Percentiles rank a stretch among this genome's conserved stretches.
These are phyloP conservation scores for Ecliptopera silaceata DNA, from an alignment of 2,888 invertebrate genomes.

Conservation along the genomic window DNA sequence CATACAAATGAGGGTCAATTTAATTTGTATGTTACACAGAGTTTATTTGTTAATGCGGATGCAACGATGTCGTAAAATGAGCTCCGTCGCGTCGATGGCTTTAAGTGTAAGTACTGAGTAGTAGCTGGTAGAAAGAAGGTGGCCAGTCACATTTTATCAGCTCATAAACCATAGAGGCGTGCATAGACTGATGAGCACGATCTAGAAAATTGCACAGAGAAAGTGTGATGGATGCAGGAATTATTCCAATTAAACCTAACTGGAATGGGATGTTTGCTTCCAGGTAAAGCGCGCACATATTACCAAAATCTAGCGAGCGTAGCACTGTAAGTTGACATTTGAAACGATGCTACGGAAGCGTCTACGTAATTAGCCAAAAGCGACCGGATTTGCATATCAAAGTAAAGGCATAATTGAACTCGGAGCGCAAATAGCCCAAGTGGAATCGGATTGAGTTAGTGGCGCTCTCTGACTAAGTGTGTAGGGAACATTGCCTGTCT, in stretches of 20 bases:
- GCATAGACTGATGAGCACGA: not conserved
- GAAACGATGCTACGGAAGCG: slow-evolving; percentile 68
- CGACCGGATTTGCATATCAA: slow-evolving; percentile 80
- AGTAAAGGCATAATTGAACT: slow-evolving; percentile 78
- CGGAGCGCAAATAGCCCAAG: slow-evolving; percentile 78
- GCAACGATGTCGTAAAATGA: slow-evolving; percentile 6
- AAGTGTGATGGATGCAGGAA: slow-evolving; percentile 14
- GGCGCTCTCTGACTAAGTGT: slow-evolving; percentile 65
- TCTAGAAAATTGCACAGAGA: not conserved
- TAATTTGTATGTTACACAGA: slow-evolving; percentile 28
- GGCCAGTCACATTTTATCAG: not conserved
- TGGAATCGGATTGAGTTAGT: slow-evolving; percentile 79
- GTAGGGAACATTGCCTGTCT: slow-evolving; percentile 54
- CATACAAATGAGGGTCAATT: slow-evolving; percentile 26
- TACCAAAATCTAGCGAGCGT: slow-evolving; percentile 21
- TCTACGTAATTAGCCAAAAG: slow-evolving; percentile 78
- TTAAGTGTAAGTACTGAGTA: not conserved
- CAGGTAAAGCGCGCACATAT: slow-evolving; percentile 25
- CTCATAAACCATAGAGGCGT: slow-evolving; percentile 1
- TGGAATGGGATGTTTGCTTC: slow-evolving; percentile 22
- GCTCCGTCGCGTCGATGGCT: not conserved
- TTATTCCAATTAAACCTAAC: slow-evolving; percentile 28
- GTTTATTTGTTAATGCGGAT: slow-evolving; percentile 9
- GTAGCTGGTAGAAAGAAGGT: too few species aligned
- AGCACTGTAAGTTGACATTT: slow-evolving; percentile 58